Conservation (phyloP, 2,113 vertebrate species). For the Panthera tigris region DNA sequence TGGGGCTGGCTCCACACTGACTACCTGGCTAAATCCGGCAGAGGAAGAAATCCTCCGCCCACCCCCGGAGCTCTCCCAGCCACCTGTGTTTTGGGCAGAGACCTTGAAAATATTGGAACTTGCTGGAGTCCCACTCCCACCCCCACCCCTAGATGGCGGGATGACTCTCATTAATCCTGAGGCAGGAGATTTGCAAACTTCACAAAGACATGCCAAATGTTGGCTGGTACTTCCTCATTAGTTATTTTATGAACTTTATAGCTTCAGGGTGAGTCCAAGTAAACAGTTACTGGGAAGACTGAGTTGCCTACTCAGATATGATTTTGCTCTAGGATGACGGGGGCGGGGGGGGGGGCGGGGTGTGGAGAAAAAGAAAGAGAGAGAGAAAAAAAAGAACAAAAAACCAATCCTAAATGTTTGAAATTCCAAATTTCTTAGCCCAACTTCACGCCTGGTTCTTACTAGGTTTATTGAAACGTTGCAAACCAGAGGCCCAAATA, state of each 20-base stretch:
- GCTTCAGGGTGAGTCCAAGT: not conserved
- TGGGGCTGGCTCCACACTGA: not conserved
- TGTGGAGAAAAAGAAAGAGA: not conserved
- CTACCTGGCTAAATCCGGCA: not conserved
- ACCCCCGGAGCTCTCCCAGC: not conserved
- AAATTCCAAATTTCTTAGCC: slow-evolving; percentile 30
- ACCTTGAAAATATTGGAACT: not conserved
- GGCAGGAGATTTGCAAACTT: not conserved
- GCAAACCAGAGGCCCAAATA: slow-evolving; percentile 37
- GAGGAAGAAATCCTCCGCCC: not conserved
- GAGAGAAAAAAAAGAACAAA: not conserved
- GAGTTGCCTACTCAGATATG: not conserved
- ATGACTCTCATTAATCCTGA: not conserved
- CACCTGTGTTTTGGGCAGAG: not conserved
- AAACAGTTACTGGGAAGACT: not conserved
- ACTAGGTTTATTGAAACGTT: slow-evolving; percentile 39
- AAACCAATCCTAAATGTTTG: not conserved
- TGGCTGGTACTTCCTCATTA: not conserved
- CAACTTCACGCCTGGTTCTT: not conserved
- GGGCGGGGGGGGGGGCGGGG: not conserved
- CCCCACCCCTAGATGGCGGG: not conserved
- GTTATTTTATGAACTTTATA: not conserved
- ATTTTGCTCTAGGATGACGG: slow-evolving; percentile 17
- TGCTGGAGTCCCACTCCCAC: not conserved
- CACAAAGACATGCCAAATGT: not conserved